phyloP scores from a whole-genome alignment of 1,140 invertebrate species.

The Gonatopus flavifemur region DNA sequence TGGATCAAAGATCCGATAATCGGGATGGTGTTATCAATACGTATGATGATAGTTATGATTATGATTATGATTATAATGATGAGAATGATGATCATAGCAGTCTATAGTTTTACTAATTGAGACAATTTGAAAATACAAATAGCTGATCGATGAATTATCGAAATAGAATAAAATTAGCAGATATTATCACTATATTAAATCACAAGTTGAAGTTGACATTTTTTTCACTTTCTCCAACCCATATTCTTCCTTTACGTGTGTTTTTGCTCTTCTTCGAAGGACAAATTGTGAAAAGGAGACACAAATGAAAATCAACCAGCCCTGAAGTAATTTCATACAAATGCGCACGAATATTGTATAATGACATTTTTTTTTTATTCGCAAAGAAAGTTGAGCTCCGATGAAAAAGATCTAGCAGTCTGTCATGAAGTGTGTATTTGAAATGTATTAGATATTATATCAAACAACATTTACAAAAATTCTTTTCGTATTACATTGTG shows the following conservation, averaged over 20 bases:
- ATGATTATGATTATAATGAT: background rate
- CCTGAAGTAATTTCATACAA: no score
- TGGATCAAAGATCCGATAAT: no score
- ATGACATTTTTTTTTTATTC: background rate
- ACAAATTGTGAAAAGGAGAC: no score
- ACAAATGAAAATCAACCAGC: no score
- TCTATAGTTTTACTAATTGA: background rate
- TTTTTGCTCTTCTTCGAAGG: no score
- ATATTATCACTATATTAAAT: no score
- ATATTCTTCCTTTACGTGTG: no score
- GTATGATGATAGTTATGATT: background rate
- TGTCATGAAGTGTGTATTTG: background rate
- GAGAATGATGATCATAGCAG: background rate
- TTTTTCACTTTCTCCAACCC: no score
- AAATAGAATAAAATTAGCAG: no score
- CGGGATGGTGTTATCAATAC: background rate
- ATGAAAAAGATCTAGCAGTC: background rate
- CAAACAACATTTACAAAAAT: constrained; percentile 1
- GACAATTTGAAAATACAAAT: no score
- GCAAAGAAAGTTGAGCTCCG: background rate
- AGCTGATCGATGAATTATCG: no score
- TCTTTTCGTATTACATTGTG: constrained; percentile 5
- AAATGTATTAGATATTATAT: background rate
- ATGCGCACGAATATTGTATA: background rate
- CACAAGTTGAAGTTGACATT: no score